A percentile compares a stretch with the other conserved stretches of the same genome.
Conservation (phyloP, 2,888 invertebrate species). For the Caenorhabditis becei region DNA sequence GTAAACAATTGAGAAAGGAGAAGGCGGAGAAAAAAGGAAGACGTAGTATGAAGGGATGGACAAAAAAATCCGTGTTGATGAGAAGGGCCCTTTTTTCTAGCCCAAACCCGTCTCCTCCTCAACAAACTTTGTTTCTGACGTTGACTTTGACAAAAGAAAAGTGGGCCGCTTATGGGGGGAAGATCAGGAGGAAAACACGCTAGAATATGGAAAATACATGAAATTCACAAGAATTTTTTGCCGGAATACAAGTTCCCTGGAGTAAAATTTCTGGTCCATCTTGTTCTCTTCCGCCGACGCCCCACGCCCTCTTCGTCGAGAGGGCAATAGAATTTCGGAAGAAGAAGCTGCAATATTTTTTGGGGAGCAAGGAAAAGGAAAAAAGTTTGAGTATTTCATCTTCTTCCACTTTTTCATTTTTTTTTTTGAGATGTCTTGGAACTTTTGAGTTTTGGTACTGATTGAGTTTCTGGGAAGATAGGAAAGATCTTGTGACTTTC, state of each 20-base stretch:
- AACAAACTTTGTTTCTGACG: background rate
- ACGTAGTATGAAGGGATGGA: slow-evolving; percentile 44
- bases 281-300: slow-evolving; percentile 16
- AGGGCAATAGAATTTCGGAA: slow-evolving; percentile 45
- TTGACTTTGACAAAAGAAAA: slow-evolving; percentile 35
- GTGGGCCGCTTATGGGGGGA: too few relatives aligned
- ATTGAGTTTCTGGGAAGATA: too few relatives aligned
- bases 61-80: slow-evolving; percentile 48
- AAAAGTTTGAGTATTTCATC: slow-evolving; percentile 44
- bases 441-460: background rate
- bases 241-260: slow-evolving; percentile 38
- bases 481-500: too few relatives aligned
- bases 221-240: slow-evolving; percentile 28
- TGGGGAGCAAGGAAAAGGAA: background rate
- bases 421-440: background rate
- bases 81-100: slow-evolving; percentile 37
- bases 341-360: slow-evolving; percentile 12
- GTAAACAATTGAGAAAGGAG: slow-evolving; percentile 54
- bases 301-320: slow-evolving; percentile 1
- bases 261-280: slow-evolving; percentile 41
- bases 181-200: background rate
- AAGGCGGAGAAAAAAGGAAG: slow-evolving; percentile 32
- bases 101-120: slow-evolving; percentile 12
- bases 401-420: slow-evolving; percentile 19
- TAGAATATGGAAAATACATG: slow-evolving; percentile 26